Evolutionary conservation across 2,888 invertebrate species (phyloP), one percentile per base, ranked within the genome.

Genomic region (Leptinotarsa tumamoca): DNA sequence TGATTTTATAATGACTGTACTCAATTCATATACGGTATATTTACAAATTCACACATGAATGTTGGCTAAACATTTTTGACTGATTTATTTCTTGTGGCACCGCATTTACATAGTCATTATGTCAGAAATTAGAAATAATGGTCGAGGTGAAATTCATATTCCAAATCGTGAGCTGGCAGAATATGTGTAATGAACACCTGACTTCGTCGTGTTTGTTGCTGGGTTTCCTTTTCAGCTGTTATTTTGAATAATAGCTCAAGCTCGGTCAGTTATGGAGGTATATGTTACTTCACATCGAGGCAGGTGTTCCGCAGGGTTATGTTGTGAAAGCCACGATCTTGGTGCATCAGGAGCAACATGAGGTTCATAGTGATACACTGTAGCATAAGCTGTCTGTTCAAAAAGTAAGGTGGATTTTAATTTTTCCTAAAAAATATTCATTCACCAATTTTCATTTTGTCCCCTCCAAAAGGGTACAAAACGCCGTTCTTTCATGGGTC

Each of bases 1-100:
- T 72, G 43, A n/a, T 49, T 68, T 27, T 54, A 63, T 54, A 63
- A 73, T 51, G 68, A 63, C 27, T 52, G 54, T 66, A 66, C 68
- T 68, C 51, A 51, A 67, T 50, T 67, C 51, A 50, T 67, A 67
- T 50, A 67, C 27, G 67, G 51, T 21, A 21, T 18, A 14, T 67
- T 7, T 23, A 50, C 49, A 27, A 67, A 51, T 23, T 67, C 21
- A 67, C 67, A 51, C 58, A 58, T 14, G 58, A 58, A 21, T 21
- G 58, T 58, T 58, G 23, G 14, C 23, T 58, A 23, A 58, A 58
- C 23, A 58, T 58, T 23, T 58, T 23, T 15, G 13, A 58, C 58
- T 58, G 58, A 58, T 58, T 58, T 58, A 58, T 58, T 58, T 21
- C 58, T 58, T 27, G 14, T 23, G 58, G 10, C 15, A 58, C 17